Evolutionary conservation across 1,140 invertebrate genomes (phyloP).

Genomic region (Bemisia tabaci): DNA sequence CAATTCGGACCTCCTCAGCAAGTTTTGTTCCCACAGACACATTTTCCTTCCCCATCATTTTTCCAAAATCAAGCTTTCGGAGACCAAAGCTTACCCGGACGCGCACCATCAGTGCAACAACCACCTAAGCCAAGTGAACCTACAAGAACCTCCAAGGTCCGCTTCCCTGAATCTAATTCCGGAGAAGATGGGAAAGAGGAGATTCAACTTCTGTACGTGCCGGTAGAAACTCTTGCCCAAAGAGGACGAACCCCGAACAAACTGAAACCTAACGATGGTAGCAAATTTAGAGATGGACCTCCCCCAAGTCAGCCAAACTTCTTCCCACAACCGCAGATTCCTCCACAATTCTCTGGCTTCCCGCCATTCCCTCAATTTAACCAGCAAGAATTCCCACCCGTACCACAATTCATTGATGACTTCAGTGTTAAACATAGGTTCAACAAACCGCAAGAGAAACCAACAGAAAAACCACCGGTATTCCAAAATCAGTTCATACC

Average conservation of each 20-base stretch:
- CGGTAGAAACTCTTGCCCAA: slow-evolving; percentile 50
- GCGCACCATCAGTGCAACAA: neutral
- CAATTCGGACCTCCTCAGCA: neutral
- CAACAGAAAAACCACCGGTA: slow-evolving; percentile 10
- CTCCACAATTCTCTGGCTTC: neutral
- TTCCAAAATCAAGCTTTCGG: neutral
- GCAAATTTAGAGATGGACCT: neutral
- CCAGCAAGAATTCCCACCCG: neutral
- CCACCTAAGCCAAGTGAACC: neutral
- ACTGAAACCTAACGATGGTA: neutral
- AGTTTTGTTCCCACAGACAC: neutral
- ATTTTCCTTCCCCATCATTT: neutral
- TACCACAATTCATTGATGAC: neutral
- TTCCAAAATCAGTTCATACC: slow-evolving; percentile 13
- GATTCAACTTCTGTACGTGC: slow-evolving; percentile 64
- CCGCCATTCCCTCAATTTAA: neutral
- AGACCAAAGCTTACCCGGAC: neutral
- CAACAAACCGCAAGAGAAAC: slow-evolving; percentile 10
- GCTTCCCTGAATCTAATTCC: slow-evolving; percentile 8
- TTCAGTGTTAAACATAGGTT: slow-evolving; percentile 8
- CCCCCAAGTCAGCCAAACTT: neutral
- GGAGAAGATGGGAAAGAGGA: slow-evolving; percentile 39
- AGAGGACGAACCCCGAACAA: neutral
- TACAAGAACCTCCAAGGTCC: slow-evolving; percentile 10
- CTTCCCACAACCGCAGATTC: neutral